phyloP scores from a whole-genome alignment of 2,113 vertebrate genomes.

The Thymallus thymallus region DNA sequence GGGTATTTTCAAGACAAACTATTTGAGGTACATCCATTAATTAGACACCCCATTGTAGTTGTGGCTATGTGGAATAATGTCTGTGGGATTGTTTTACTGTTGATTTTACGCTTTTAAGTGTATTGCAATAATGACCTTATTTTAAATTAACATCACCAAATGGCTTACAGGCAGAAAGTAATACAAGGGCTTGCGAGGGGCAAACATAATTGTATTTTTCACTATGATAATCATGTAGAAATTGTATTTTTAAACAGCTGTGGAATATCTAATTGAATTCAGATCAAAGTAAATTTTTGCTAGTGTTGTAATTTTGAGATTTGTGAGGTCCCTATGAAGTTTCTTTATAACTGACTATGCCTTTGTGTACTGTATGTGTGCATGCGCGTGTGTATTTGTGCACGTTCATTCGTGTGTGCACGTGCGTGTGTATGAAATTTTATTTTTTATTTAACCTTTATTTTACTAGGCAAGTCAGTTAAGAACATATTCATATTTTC shows the following conservation, averaged over 20 bases:
- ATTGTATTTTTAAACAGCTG: neutral
- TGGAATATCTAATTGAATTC: neutral
- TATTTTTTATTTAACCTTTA: too few relatives aligned
- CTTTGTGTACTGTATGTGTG: neutral
- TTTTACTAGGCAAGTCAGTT: too few relatives aligned
- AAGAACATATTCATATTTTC: too few relatives aligned
- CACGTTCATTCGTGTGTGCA: too few relatives aligned
- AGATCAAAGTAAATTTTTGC: neutral
- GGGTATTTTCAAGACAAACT: neutral
- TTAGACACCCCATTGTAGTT: neutral
- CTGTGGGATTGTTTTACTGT: neutral
- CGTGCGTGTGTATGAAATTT: too few relatives aligned
- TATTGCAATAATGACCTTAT: neutral
- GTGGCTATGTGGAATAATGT: neutral
- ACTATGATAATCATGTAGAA: too few relatives aligned
- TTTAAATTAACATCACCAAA: neutral
- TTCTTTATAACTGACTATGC: neutral
- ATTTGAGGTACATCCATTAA: neutral
- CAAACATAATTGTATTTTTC: neutral
- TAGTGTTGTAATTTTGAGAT: neutral
- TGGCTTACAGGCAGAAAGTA: neutral
- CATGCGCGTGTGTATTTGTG: neutral
- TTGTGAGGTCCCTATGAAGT: neutral
- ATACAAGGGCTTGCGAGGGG: neutral
- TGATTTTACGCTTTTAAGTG: neutral